A percentile compares a stretch with the other conserved stretches of the same genome.
Evolutionary conservation across 1,140 invertebrate genomes (phyloP).

Genomic region (Drosophila pandora): DNA sequence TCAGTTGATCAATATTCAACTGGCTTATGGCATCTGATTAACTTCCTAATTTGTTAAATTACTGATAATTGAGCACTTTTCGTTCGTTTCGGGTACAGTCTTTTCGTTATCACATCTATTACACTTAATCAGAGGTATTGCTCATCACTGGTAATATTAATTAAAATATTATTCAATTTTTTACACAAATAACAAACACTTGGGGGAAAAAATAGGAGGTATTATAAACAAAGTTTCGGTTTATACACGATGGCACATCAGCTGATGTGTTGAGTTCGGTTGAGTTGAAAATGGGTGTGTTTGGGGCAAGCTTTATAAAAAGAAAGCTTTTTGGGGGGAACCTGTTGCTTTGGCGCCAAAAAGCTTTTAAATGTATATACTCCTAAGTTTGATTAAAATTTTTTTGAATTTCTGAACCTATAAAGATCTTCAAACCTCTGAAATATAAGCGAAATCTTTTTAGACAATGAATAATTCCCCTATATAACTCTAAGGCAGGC

Average conservation of each 20-base stretch:
- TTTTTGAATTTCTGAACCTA: neutral
- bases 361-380: slow-evolving; percentile 16
- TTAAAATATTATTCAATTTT: neutral
- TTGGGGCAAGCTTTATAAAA: slow-evolving; percentile 3
- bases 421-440: neutral
- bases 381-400: neutral
- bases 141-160: slow-evolving; percentile 11
- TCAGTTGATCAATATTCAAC: slow-evolving; percentile 17
- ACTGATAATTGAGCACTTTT: slow-evolving; percentile 35
- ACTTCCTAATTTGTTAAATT: slow-evolving; percentile 28
- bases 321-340: slow-evolving; percentile 32
- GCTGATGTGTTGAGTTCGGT: slow-evolving; percentile 33
- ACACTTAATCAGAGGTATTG: slow-evolving; percentile 20
- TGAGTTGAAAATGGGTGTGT: slow-evolving; percentile 14
- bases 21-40: slow-evolving; percentile 19
- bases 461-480: neutral
- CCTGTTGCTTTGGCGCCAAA: slow-evolving; percentile 38
- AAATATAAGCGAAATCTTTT: neutral
- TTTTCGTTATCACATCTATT: slow-evolving; percentile 25
- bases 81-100: slow-evolving; percentile 5
- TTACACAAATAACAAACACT: slow-evolving; percentile 7
- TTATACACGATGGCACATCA: slow-evolving; percentile 20
- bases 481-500: neutral
- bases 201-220: neutral
- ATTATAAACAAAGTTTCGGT: slow-evolving; percentile 28